phyloP scores from a whole-genome alignment of 1,140 invertebrate genomes.

The Ips typographus region DNA sequence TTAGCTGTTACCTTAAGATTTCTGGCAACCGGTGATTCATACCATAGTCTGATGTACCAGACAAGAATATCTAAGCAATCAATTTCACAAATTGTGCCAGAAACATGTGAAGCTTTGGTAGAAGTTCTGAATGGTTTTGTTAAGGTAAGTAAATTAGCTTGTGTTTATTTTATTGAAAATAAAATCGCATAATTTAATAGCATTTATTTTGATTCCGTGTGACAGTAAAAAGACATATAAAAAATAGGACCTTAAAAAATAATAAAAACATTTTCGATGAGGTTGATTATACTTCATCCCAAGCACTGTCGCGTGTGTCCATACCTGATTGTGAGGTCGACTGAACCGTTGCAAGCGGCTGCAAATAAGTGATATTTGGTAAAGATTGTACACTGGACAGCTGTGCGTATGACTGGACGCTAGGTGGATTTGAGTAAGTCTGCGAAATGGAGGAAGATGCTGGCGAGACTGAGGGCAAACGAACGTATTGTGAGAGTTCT shows the following conservation, averaged over 20 bases:
- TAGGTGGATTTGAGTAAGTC: too few species aligned
- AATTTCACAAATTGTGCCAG: slow-evolving; percentile 1
- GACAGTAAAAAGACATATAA: background rate
- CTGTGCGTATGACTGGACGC: too few species aligned
- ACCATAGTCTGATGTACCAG: background rate
- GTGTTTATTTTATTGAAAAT: background rate
- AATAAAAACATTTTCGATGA: background rate
- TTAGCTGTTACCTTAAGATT: slow-evolving; percentile 8
- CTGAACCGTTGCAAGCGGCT: too few species aligned
- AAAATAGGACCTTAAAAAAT: background rate
- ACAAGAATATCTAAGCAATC: slow-evolving; percentile 7
- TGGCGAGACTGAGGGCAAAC: too few species aligned
- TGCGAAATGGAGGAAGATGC: too few species aligned
- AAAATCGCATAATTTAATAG: too few species aligned
- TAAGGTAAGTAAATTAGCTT: background rate
- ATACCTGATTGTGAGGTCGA: too few species aligned
- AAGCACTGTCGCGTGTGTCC: too few species aligned
- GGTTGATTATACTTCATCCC: background rate
- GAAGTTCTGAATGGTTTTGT: background rate
- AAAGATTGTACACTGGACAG: too few species aligned
- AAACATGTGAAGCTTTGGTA: background rate
- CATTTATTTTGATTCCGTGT: background rate
- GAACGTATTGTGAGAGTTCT: too few species aligned
- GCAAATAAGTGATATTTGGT: too few species aligned
- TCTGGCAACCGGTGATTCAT: slow-evolving; percentile 7